A percentile compares a stretch with the other conserved stretches of the same genome.
Conservation (phyloP, 2,797 vertebrate species). For the Meriones psammophilus region DNA sequence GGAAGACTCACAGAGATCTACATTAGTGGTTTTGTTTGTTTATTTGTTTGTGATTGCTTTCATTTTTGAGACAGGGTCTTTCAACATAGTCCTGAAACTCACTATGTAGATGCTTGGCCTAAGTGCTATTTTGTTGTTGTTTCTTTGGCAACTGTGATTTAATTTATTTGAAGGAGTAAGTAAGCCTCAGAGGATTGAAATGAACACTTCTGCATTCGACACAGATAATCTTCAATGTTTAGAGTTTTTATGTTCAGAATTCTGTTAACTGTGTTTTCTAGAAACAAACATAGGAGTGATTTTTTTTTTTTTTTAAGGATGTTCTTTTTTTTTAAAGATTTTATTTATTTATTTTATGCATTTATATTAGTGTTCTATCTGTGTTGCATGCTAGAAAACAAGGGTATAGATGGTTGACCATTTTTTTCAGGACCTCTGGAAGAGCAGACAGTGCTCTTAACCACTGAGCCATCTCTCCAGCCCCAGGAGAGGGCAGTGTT, state of each 20-base stretch:
- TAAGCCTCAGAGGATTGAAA: background rate
- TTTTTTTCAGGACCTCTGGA: too few relatives aligned
- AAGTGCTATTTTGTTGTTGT: background rate
- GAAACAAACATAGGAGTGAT: conserved; percentile 12
- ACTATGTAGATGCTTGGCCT: background rate
- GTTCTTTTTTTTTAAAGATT: too few relatives aligned
- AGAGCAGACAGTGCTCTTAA: too few relatives aligned
- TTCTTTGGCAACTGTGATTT: background rate
- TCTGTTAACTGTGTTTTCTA: background rate
- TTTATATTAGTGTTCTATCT: too few relatives aligned
- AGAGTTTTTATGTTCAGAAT: background rate
- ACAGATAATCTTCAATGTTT: background rate
- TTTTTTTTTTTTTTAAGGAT: too few relatives aligned
- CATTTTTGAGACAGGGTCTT: background rate
- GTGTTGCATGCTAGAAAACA: too few relatives aligned
- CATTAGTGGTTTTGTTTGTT: background rate
- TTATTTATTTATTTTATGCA: too few relatives aligned
- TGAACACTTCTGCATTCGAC: background rate
- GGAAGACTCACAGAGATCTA: background rate
- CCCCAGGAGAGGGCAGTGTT: too few relatives aligned
- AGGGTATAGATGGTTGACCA: too few relatives aligned
- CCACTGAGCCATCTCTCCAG: too few relatives aligned
- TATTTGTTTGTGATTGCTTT: background rate
- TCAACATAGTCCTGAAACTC: background rate
- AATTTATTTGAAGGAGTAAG: background rate